These are phyloP conservation scores for Stylophora pistillata DNA, from an alignment of 64 coral and sea anemone species.

Conservation along the genomic window DNA sequence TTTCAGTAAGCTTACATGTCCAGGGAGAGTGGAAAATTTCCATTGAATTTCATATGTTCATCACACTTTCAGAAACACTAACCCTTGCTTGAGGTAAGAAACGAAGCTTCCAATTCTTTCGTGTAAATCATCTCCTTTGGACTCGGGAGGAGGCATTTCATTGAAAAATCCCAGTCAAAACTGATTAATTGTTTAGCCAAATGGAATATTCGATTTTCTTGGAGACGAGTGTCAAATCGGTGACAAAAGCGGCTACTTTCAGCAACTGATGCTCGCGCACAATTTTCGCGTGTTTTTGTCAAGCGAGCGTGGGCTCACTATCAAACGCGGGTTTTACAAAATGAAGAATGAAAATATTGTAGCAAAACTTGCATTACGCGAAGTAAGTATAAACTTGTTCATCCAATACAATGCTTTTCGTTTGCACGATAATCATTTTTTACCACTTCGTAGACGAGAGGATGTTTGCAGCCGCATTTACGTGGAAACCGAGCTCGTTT, in stretches of 20 bases:
- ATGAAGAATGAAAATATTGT: constrained; percentile 15
- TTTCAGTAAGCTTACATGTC: neutral
- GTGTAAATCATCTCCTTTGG: constrained; percentile 58
- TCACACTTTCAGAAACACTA: neutral
- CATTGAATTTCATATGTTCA: no score
- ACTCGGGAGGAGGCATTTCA: constrained; percentile 28
- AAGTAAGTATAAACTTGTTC: constrained; percentile 18
- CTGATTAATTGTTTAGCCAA: neutral
- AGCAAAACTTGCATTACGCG: constrained; percentile 34
- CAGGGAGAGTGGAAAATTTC: no score
- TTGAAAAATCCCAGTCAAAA: neutral
- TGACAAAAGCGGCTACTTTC: neutral
- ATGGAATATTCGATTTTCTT: neutral
- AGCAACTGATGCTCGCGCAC: constrained; percentile 17
- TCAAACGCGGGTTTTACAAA: neutral
- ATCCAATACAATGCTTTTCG: neutral
- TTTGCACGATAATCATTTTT: neutral
- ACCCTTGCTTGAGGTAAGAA: constrained; percentile 65
- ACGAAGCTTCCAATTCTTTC: constrained; percentile 70
- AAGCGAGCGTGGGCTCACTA: constrained; percentile 1
- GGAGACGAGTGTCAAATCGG: neutral
- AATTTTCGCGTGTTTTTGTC: neutral
- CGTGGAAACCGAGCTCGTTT: constrained; percentile 38
- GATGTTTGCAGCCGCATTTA: constrained; percentile 27
- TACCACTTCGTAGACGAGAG: constrained; percentile 10